phyloP scores from a whole-genome alignment of 2,888 invertebrate genomes.

The Brachypterus glaber region DNA sequence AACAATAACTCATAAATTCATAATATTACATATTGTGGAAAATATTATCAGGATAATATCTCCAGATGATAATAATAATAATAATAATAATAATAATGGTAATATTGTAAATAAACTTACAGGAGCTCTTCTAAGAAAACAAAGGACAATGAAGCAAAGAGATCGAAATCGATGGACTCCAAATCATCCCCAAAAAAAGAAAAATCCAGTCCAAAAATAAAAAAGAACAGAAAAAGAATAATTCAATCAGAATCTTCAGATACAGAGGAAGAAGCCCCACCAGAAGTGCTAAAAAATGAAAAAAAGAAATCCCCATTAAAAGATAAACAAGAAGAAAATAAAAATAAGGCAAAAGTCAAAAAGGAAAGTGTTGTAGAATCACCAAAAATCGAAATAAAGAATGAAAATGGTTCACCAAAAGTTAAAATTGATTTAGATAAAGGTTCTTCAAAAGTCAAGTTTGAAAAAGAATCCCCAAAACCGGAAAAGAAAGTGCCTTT shows the following conservation, averaged over 20 bases:
- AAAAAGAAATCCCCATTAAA: background rate
- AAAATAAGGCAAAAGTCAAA: background rate
- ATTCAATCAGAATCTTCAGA: constrained; percentile 16
- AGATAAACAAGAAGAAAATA: background rate
- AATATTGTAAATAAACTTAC: no score
- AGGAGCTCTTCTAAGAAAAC: no score
- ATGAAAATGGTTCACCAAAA: background rate
- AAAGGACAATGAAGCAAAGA: no score
- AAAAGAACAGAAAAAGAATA: constrained; percentile 15
- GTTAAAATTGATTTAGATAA: background rate
- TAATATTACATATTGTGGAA: no score
- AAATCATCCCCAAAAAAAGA: background rate
- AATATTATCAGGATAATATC: no score
- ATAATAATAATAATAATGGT: background rate
- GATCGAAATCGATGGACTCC: background rate
- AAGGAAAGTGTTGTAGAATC: background rate
- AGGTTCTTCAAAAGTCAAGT: background rate
- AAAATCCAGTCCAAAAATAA: background rate
- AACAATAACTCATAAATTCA: no score
- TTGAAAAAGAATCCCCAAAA: constrained; percentile 4
- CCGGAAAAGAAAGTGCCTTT: constrained; percentile 8
- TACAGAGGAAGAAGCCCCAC: constrained; percentile 17
- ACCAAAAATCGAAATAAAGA: background rate
- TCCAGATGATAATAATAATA: background rate
- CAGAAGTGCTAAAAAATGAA: background rate